These are phyloP conservation scores for Gallinago media DNA, from an alignment of 2,113 vertebrate species.

Conservation along the genomic window DNA sequence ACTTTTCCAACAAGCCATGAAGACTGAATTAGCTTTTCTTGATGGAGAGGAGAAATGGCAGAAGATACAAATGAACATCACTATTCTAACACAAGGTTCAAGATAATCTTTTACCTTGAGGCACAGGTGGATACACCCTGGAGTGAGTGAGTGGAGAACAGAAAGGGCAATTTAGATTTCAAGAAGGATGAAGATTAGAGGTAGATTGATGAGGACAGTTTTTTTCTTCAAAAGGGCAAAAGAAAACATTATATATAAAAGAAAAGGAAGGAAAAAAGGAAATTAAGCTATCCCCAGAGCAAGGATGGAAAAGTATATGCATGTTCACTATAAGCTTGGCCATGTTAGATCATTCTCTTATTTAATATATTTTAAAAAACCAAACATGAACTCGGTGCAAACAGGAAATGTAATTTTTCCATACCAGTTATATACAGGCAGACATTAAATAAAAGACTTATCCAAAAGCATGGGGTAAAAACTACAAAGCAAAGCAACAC, in stretches of 20 bases:
- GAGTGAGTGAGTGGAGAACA: not conserved
- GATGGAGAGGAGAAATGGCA: not conserved
- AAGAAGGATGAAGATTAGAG: not conserved
- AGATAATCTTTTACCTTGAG: not conserved
- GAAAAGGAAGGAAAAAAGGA: not conserved
- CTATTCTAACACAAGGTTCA: not conserved
- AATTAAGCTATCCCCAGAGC: not conserved
- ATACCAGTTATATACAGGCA: not conserved
- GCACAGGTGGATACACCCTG: not conserved
- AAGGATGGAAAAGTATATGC: not conserved
- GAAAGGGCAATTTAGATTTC: not conserved
- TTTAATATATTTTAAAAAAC: not conserved
- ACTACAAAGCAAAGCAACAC: not conserved
- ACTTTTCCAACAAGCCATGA: not conserved
- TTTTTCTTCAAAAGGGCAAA: not conserved
- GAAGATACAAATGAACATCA: not conserved
- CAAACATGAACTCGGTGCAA: not conserved
- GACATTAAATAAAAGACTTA: conserved; percentile 16
- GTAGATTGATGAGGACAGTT: not conserved
- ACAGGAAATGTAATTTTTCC: not conserved
- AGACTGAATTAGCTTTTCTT: not conserved
- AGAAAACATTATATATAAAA: not conserved
- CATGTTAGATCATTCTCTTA: not conserved
- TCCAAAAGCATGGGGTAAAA: not conserved
- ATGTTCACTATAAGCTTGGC: not conserved